Base-by-base conservation (phyloP, 2,113 vertebrate species). In the Hippocampus guttulatus region DNA sequence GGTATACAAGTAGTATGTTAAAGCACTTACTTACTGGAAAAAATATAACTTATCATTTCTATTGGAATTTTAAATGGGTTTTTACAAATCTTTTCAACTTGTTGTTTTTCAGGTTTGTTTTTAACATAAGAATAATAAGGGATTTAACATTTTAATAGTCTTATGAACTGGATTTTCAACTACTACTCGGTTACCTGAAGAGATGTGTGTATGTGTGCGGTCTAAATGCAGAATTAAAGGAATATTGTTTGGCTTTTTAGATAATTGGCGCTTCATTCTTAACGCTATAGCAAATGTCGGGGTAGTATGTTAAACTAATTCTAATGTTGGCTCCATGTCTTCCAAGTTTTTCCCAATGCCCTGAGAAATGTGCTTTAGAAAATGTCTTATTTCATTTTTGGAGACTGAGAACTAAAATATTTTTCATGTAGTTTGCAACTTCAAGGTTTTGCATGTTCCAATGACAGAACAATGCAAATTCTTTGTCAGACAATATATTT, bases 231-330 rank as follows among this genome's bases (percentile, higher is more conserved):
- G 21, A 40, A 9, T 8, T n/a, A 40, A 54, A 16, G 65, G 55
- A 0, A 51, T 51, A 52, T 47, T 63, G 60, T 75, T 66, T 74
- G 68, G 7, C 2, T 66, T 80, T 73, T 81, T 23, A 73, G 65
- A 51, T 75, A 40, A 67, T 52, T 76, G 81, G 73, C 81, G 84
- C 81, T 83, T 83, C 72, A 63, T 77, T 82, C 71, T 61, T 75
- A 40, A 71, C 80, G 73, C 62, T 83, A 40, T 69, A 74, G 73
- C 40, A 73, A 64, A 71, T 74, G 3, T 62, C 65, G 75, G 68
- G 76, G 73, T 73, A 83, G 33, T 80, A 23, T 65, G 27, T 38
- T 33, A 38, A 52, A 51, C 27, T 52, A 33, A 67, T 67, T 52
- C 16, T 11, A 51, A 64, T 25, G 21, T 64, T n/a, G 20, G 33